Conservation (phyloP, 1,140 invertebrate species). For the Brachionus rubens region DNA sequence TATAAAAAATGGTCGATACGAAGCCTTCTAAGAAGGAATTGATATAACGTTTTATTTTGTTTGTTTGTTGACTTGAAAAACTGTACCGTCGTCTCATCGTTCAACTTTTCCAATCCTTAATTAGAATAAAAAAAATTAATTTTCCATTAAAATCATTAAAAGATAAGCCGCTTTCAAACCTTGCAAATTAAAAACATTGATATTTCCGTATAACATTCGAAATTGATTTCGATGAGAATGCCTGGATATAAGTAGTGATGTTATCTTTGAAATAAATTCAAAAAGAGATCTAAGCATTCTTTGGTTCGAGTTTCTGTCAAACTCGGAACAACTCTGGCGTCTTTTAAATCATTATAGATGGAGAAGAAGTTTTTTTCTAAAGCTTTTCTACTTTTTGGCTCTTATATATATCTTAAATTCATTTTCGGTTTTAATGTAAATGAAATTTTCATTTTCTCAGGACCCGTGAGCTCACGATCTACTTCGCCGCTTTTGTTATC, state of each 20-base stretch:
- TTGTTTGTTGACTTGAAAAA: conserved; percentile 1
- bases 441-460: neutral
- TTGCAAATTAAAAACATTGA: conserved; percentile 6
- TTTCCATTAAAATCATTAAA: neutral
- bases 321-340: neutral
- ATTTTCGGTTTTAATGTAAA: neutral
- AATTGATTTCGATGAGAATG: neutral
- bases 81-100: neutral
- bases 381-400: neutral
- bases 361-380: neutral
- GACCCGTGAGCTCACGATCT: too few relatives aligned
- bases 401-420: neutral
- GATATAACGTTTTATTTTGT: neutral
- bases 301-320: neutral
- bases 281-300: neutral
- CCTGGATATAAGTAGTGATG: neutral
- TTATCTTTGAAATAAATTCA: conserved; percentile 6
- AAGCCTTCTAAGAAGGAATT: neutral
- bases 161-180: conserved; percentile 3
- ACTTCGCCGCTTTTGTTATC: too few relatives aligned
- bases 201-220: neutral
- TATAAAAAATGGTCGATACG: neutral
- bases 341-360: neutral
- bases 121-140: conserved; percentile 1
- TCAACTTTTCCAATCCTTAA: too few relatives aligned